These are phyloP conservation scores for Blastomussa wellsi DNA, from an alignment of 92 coral and sea anemone genomes.

Conservation along the genomic window DNA sequence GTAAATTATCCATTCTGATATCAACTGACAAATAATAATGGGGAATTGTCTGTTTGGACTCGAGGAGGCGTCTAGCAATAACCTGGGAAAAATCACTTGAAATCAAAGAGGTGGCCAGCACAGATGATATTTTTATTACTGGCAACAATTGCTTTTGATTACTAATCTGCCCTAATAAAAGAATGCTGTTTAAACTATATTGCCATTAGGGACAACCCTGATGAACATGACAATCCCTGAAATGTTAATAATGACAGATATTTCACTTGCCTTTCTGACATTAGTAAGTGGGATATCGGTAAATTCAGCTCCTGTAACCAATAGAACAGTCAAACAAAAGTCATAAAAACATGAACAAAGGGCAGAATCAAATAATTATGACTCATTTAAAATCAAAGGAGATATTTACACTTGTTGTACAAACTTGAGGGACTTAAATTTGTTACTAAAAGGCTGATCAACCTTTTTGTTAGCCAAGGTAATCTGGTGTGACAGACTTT, in stretches of 20 bases:
- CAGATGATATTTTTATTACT: neutral
- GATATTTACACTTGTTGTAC: too few species aligned
- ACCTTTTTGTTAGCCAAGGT: neutral
- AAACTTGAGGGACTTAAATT: too few species aligned
- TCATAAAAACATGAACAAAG: neutral
- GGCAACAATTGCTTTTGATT: neutral
- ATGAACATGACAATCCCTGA: too few species aligned
- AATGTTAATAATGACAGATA: neutral
- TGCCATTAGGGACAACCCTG: too few species aligned
- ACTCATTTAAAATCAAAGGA: too few species aligned
- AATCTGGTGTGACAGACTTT: neutral
- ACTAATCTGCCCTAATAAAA: neutral
- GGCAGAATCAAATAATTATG: too few species aligned
- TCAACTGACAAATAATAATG: slow-evolving; percentile 96
- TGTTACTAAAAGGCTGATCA: too few species aligned
- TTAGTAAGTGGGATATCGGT: slow-evolving; percentile 89
- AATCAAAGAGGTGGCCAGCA: neutral
- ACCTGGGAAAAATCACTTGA: slow-evolving; percentile 40
- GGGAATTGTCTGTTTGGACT: slow-evolving; percentile 96
- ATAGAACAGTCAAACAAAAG: neutral
- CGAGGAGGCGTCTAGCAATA: slow-evolving; percentile 86
- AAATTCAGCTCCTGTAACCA: slow-evolving; percentile 64
- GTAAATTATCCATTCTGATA: slow-evolving; percentile 82
- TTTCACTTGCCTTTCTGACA: slow-evolving; percentile 74
- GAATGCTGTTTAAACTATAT: too few species aligned